Evolutionary conservation across 2,888 invertebrate genomes (phyloP).

Genomic region (Holacanthella duospinosa): DNA sequence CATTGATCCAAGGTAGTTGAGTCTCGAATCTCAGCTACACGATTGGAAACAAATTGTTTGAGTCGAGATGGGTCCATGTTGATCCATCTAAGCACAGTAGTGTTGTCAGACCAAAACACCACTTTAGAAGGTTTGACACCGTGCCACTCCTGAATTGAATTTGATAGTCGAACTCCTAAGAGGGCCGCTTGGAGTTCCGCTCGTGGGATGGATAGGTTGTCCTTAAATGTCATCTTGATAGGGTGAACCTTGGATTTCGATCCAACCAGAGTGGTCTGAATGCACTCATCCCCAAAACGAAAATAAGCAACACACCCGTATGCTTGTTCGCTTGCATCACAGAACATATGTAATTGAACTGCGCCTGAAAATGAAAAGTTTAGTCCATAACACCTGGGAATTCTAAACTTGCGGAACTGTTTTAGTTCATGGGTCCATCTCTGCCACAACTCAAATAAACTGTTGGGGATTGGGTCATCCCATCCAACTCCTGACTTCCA

Average conservation of each 20-base stretch:
- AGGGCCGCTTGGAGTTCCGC: slow-evolving; percentile 30
- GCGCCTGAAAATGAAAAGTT: no score
- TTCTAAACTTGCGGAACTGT: neutral
- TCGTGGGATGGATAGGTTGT: slow-evolving; percentile 21
- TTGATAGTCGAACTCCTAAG: slow-evolving; percentile 20
- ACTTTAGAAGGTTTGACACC: no score
- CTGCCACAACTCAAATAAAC: slow-evolving; percentile 11
- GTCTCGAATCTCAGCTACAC: slow-evolving; percentile 22
- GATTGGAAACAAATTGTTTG: slow-evolving; percentile 23
- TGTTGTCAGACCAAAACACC: no score
- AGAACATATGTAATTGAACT: slow-evolving; percentile 26
- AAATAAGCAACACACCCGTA: slow-evolving; percentile 21
- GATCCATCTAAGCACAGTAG: slow-evolving; percentile 28
- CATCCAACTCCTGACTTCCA: slow-evolving; percentile 36
- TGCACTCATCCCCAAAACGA: slow-evolving; percentile 15
- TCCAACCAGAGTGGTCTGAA: no score
- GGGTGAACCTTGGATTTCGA: no score
- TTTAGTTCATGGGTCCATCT: slow-evolving; percentile 14
- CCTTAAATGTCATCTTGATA: no score
- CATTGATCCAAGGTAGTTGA: slow-evolving; percentile 13
- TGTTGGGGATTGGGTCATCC: slow-evolving; percentile 32
- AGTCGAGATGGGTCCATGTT: slow-evolving; percentile 11
- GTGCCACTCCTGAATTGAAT: neutral
- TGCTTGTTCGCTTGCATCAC: no score
- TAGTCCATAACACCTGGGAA: slow-evolving; percentile 16